phyloP scores from a whole-genome alignment of 2,113 vertebrate species.

The Poicephalus meyeri region DNA sequence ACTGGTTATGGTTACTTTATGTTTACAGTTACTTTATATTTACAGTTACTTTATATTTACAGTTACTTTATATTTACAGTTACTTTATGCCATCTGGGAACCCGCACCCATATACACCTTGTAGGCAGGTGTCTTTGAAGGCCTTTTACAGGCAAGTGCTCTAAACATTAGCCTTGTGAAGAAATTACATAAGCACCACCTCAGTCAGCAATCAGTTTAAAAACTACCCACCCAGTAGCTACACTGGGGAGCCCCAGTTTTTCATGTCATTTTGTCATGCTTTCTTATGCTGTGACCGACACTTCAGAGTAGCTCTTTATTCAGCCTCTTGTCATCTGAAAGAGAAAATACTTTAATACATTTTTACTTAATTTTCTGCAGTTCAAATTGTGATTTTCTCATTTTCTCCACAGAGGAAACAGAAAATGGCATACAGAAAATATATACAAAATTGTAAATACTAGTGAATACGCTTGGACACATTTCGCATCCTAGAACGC shows the following conservation, averaged over 20 bases:
- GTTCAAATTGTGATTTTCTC: background rate
- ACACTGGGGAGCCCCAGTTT: fast-evolving
- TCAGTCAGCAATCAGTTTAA: background rate
- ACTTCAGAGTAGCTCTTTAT: constrained; percentile 12
- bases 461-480: background rate
- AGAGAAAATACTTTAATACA: constrained; percentile 31
- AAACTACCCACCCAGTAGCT: background rate
- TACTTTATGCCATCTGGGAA: background rate
- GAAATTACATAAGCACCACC: background rate
- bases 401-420: background rate
- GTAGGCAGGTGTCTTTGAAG: background rate
- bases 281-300: background rate
- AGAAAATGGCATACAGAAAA: background rate
- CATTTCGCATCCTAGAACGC: background rate
- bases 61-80: background rate
- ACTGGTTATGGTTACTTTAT: background rate
- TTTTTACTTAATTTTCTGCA: constrained; percentile 24
- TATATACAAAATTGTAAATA: background rate
- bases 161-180: background rate
- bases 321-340: constrained; percentile 27
- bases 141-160: background rate
- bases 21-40: background rate
- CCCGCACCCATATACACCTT: background rate
- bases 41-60: background rate
- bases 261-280: background rate